Evolutionary conservation across 2,113 vertebrate species (phyloP).

Genomic region (Carassius carassius): DNA sequence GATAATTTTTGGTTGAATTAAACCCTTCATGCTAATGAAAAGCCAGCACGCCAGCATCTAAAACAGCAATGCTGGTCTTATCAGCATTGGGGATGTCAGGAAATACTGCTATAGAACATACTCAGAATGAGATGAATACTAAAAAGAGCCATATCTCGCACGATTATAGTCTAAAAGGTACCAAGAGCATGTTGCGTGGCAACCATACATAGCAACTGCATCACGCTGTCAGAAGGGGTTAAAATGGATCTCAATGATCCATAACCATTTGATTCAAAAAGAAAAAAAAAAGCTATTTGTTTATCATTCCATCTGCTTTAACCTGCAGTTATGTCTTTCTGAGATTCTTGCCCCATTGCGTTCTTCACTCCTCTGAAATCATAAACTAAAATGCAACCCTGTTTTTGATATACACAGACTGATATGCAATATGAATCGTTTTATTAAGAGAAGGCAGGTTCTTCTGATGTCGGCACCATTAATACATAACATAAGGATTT

Average conservation of each 20-base stretch:
- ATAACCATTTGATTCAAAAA: not conserved
- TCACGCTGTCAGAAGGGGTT: not conserved
- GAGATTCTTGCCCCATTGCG: not conserved
- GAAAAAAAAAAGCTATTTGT: constrained; percentile 8
- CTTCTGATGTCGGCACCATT: not conserved
- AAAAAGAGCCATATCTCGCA: constrained; percentile 31
- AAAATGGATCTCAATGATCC: not conserved
- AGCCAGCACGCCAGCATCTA: not conserved
- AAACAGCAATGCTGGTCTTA: not conserved
- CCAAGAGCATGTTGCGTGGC: constrained; percentile 52
- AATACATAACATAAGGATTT: not conserved
- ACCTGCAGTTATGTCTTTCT: not conserved
- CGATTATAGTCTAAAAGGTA: constrained; percentile 26
- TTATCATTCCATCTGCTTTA: not conserved
- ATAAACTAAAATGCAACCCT: not conserved
- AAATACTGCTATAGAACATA: not conserved
- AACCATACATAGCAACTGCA: constrained; percentile 40
- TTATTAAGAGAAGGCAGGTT: not conserved
- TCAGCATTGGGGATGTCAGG: not conserved
- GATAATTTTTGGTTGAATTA: not conserved
- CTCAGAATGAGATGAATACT: constrained; percentile 39
- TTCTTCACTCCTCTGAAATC: not conserved
- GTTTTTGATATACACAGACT: not conserved
- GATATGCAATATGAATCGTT: not conserved
- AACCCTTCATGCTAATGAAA: not conserved